phyloP scores from a whole-genome alignment of 1,140 invertebrate species.

The Saccostrea glomerata region DNA sequence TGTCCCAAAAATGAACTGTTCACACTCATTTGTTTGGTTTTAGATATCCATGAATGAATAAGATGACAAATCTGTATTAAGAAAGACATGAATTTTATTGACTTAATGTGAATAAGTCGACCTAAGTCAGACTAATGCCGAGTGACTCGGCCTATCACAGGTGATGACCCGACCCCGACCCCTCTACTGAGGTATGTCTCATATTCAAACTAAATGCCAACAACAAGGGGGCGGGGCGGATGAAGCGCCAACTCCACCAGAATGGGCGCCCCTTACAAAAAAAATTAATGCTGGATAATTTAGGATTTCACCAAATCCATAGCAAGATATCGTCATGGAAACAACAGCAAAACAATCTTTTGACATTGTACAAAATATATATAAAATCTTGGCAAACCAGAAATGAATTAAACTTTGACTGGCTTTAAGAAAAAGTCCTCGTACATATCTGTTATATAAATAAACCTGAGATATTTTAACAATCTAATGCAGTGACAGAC shows the following conservation, averaged over 20 bases:
- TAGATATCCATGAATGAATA: too few relatives aligned
- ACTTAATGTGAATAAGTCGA: constrained; percentile 34
- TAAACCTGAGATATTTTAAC: constrained; percentile 32
- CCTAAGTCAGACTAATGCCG: constrained; percentile 11
- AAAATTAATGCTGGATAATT: constrained; percentile 31
- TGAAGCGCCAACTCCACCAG: neutral
- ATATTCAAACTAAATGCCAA: constrained; percentile 43
- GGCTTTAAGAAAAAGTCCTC: constrained; percentile 10
- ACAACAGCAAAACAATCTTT: constrained; percentile 19
- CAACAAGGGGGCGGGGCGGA: neutral
- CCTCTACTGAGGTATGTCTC: constrained; percentile 51
- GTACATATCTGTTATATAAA: neutral
- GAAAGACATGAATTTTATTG: constrained; percentile 38
- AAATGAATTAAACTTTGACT: constrained; percentile 23
- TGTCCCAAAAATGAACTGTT: too few relatives aligned
- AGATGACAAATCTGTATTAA: neutral
- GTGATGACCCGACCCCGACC: constrained; percentile 43
- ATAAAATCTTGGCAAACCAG: neutral
- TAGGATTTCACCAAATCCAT: constrained; percentile 36
- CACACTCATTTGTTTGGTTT: too few relatives aligned
- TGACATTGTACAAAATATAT: constrained; percentile 15
- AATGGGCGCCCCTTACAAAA: neutral
- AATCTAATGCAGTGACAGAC: neutral
- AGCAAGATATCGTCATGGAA: constrained; percentile 10
- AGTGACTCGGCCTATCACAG: constrained; percentile 49